These are phyloP conservation scores for Mesoligia furuncula DNA, from an alignment of 2,888 invertebrate species.

Conservation along the genomic window DNA sequence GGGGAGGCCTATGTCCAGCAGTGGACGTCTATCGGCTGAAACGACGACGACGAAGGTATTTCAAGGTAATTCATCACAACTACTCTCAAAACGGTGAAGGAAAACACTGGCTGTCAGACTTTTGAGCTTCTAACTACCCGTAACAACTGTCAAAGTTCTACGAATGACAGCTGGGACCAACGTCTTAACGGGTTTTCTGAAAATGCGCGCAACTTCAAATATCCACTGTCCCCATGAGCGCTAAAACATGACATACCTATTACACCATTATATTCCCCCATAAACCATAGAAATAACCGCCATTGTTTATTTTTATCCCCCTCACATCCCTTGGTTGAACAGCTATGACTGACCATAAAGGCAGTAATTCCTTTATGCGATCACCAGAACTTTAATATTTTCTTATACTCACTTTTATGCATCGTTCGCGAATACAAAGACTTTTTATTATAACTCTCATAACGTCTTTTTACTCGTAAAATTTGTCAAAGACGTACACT, in stretches of 20 bases:
- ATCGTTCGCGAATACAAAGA: slow-evolving; percentile 65
- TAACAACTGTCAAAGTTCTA: background rate
- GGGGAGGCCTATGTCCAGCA: too few species aligned
- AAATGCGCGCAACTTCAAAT: background rate
- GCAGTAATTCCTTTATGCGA: slow-evolving; percentile 60
- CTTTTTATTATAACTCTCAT: slow-evolving; percentile 58
- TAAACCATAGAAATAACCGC: slow-evolving; percentile 44
- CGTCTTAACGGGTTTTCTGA: background rate
- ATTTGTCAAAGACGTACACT: slow-evolving; percentile 3
- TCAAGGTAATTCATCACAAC: too few species aligned
- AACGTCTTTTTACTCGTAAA: slow-evolving; percentile 57
- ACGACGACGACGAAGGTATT: too few species aligned
- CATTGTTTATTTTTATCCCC: slow-evolving; percentile 52
- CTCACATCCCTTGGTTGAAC: slow-evolving; percentile 34
- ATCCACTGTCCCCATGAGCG: background rate
- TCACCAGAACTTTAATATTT: slow-evolving; percentile 63
- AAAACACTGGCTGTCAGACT: background rate
- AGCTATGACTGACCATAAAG: slow-evolving; percentile 49
- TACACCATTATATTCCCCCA: slow-evolving; percentile 14
- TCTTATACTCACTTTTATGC: slow-evolving; percentile 62
- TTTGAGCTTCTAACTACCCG: background rate
- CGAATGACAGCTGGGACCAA: background rate
- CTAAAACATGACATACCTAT: background rate
- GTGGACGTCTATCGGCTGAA: too few species aligned
- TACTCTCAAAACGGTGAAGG: too few species aligned